Evolutionary conservation across 2,113 vertebrate genomes (phyloP).

Genomic region (Melanerpes formicivorus): DNA sequence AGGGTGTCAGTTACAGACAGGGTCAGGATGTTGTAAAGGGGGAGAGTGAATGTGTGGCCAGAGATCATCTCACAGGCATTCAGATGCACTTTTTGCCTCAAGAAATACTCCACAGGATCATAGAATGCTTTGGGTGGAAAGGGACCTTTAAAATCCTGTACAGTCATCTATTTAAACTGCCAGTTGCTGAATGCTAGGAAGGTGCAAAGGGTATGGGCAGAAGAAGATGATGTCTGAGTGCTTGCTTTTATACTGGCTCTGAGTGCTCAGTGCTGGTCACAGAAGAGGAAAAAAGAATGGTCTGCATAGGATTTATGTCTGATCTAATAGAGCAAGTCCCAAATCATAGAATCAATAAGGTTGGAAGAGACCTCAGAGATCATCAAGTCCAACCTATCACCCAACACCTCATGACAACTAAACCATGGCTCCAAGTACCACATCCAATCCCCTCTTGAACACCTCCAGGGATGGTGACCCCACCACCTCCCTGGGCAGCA

Average conservation of each 20-base stretch:
- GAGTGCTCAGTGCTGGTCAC: background rate
- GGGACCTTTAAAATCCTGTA: too few species aligned
- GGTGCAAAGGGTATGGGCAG: background rate
- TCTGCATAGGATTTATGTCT: background rate
- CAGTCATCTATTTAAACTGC: background rate
- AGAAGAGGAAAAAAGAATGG: background rate
- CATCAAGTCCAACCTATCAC: too few species aligned
- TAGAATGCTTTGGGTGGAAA: too few species aligned
- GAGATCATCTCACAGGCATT: background rate
- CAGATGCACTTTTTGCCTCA: background rate
- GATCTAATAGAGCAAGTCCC: background rate
- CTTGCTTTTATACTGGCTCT: background rate
- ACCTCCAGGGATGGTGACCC: too few species aligned
- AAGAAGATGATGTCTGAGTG: background rate
- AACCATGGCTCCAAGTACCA: too few species aligned
- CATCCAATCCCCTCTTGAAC: too few species aligned
- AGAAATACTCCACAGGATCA: background rate
- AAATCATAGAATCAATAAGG: background rate
- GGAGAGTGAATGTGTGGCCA: background rate
- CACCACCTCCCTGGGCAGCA: too few species aligned
- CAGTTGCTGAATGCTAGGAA: background rate
- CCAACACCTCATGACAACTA: too few species aligned
- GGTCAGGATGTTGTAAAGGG: too few species aligned
- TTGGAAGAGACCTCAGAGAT: too few species aligned
- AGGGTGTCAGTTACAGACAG: background rate